Percentiles rank a stretch among this genome's conserved stretches.
These are phyloP conservation scores for Setophaga coronata DNA, from an alignment of 2,113 vertebrate species.

Conservation along the genomic window DNA sequence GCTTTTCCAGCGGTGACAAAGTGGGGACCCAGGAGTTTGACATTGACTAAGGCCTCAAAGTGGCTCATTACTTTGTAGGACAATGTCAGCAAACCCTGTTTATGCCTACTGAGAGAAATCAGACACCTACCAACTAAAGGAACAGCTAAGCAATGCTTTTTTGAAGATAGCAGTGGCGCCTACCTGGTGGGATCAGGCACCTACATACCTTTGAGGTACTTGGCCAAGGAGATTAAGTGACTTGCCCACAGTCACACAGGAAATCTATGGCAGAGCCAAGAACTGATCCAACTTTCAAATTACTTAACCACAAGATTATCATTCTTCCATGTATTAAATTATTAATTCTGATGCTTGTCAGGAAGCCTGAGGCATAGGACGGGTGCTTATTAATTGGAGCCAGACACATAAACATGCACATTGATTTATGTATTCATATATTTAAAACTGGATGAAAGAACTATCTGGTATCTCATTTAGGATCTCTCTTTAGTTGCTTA, in stretches of 20 bases:
- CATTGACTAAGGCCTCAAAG: neutral
- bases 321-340: constrained; percentile 44
- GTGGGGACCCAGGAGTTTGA: neutral
- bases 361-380: constrained; percentile 58
- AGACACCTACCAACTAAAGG: constrained; percentile 12
- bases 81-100: neutral
- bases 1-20: neutral
- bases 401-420: constrained; percentile 61
- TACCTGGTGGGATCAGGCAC: constrained; percentile 46
- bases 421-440: constrained; percentile 65
- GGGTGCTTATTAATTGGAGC: constrained; percentile 65
- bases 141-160: constrained; percentile 51
- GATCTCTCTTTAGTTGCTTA: constrained; percentile 5
- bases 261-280: constrained; percentile 46
- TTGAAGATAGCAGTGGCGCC: constrained; percentile 54
- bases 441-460: constrained; percentile 63
- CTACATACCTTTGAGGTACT: constrained; percentile 45
- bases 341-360: constrained; percentile 64
- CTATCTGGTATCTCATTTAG: constrained; percentile 45
- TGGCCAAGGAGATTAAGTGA: constrained; percentile 29
- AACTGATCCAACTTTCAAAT: constrained; percentile 46
- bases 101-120: constrained; percentile 37
- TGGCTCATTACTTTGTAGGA: neutral
- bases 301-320: constrained; percentile 57
- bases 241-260: constrained; percentile 40